Percentiles rank a stretch among this genome's conserved stretches.
phyloP scores from a whole-genome alignment of 1,140 invertebrate species.

The Zaprionus lachaisei region DNA sequence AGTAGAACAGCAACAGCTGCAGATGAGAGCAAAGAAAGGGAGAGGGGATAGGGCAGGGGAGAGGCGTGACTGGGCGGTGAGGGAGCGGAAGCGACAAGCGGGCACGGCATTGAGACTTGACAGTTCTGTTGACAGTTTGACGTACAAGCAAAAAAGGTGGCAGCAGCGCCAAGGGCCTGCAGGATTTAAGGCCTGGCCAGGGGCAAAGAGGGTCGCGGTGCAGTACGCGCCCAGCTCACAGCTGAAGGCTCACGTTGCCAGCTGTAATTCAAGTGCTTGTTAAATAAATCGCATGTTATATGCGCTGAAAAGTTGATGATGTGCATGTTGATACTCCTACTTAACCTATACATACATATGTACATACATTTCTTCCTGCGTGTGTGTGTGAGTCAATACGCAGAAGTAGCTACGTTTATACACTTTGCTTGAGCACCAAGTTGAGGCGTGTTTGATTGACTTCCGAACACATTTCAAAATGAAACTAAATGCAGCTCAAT shows the following conservation, averaged over 20 bases:
- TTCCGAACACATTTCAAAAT: neutral
- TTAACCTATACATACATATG: neutral
- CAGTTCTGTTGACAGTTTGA: conserved; percentile 55
- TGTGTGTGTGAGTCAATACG: conserved; percentile 22
- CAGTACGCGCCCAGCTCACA: conserved; percentile 6
- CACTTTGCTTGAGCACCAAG: conserved; percentile 1
- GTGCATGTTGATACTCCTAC: conserved; percentile 23
- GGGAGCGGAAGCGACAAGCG: conserved; percentile 1
- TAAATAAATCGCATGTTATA: conserved; percentile 53
- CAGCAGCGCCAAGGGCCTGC: neutral
- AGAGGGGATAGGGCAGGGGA: neutral
- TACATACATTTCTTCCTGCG: neutral
- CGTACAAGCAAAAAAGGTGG: conserved; percentile 24
- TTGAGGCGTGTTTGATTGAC: neutral
- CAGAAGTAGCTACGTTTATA: neutral
- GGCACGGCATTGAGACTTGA: conserved; percentile 47
- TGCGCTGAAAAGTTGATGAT: conserved; percentile 46
- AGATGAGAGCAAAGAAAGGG: neutral
- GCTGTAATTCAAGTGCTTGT: conserved; percentile 48
- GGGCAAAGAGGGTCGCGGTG: too few relatives aligned
- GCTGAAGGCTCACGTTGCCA: conserved; percentile 35
- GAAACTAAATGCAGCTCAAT: neutral
- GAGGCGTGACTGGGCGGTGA: neutral
- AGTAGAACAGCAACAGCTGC: conserved; percentile 5
- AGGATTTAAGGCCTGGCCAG: neutral